Conservation (phyloP, 1,140 invertebrate species). For the Phthorimaea operculella region DNA sequence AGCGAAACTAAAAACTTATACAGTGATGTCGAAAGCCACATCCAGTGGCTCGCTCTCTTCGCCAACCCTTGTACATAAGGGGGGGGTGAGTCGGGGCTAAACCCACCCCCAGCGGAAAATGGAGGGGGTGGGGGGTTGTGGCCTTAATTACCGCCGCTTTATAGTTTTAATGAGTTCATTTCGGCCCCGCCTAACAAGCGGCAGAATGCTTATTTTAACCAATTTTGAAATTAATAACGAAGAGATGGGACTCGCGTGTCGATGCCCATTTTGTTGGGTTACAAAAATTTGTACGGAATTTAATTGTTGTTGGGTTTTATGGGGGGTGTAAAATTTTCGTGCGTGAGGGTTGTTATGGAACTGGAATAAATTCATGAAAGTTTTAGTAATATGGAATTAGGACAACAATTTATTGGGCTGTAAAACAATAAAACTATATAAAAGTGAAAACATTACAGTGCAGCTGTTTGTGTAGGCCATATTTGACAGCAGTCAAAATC, state of each 20-base stretch:
- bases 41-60: not conserved
- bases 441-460: no score
- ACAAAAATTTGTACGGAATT: no score
- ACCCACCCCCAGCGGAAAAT: conserved; percentile 21
- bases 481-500: no score
- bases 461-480: no score
- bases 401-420: no score
- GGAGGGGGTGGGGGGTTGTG: conserved; percentile 28
- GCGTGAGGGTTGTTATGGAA: no score
- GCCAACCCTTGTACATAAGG: conserved; percentile 3
- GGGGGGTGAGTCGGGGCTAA: not conserved
- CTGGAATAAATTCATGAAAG: no score
- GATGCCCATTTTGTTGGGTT: conserved; percentile 18
- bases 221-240: conserved; percentile 65
- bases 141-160: conserved; percentile 65
- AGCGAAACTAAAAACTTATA: no score
- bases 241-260: conserved; percentile 31
- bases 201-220: conserved; percentile 64
- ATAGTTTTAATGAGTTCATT: conserved; percentile 68
- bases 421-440: no score
- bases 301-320: no score
- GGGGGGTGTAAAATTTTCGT: no score
- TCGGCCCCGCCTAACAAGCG: conserved; percentile 64
- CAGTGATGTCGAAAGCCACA: conserved; percentile 22
- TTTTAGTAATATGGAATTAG: no score